Evolutionary conservation across 1,140 invertebrate genomes (phyloP).

Genomic region (Heliconius himera): DNA sequence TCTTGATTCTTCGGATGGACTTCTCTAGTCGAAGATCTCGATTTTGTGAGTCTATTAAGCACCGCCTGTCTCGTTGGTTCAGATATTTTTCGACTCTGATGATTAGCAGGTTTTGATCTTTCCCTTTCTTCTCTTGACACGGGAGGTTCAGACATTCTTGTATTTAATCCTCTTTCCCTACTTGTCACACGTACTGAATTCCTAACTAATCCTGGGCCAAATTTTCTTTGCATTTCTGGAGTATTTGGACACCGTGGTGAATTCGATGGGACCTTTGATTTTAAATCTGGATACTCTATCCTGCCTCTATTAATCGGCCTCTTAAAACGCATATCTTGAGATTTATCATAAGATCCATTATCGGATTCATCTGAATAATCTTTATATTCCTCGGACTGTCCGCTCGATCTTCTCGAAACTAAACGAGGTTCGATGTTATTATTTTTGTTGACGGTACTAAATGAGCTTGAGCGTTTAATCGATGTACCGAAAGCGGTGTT

Average conservation of each 20-base stretch:
- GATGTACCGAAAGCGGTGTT: slow-evolving; percentile 61
- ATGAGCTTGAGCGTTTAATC: slow-evolving; percentile 78
- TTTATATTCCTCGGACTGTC: slow-evolving; percentile 67
- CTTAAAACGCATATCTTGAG: slow-evolving; percentile 65
- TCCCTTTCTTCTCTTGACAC: slow-evolving; percentile 61
- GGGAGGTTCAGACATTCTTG: slow-evolving; percentile 66
- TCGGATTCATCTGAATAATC: slow-evolving; percentile 72
- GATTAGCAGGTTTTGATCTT: slow-evolving; percentile 56
- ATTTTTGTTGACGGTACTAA: slow-evolving; percentile 77
- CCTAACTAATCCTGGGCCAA: slow-evolving; percentile 72
- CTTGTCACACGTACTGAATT: slow-evolving; percentile 65
- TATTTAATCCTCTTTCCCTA: slow-evolving; percentile 60
- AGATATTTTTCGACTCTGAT: slow-evolving; percentile 69
- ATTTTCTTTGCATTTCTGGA: slow-evolving; percentile 78
- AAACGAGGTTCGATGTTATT: slow-evolving; percentile 65
- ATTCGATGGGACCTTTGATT: slow-evolving; percentile 67
- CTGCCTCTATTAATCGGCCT: slow-evolving; percentile 60
- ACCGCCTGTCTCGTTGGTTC: slow-evolving; percentile 69
- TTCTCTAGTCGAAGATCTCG: slow-evolving; percentile 76
- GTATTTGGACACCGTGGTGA: slow-evolving; percentile 78
- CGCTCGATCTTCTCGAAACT: slow-evolving; percentile 56
- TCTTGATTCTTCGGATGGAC: slow-evolving; percentile 70
- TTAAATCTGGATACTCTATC: slow-evolving; percentile 70
- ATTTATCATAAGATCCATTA: slow-evolving; percentile 61
- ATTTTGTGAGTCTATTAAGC: slow-evolving; percentile 73